Evolutionary conservation across 2,888 invertebrate species (phyloP).

Genomic region (Diaperis boleti): DNA sequence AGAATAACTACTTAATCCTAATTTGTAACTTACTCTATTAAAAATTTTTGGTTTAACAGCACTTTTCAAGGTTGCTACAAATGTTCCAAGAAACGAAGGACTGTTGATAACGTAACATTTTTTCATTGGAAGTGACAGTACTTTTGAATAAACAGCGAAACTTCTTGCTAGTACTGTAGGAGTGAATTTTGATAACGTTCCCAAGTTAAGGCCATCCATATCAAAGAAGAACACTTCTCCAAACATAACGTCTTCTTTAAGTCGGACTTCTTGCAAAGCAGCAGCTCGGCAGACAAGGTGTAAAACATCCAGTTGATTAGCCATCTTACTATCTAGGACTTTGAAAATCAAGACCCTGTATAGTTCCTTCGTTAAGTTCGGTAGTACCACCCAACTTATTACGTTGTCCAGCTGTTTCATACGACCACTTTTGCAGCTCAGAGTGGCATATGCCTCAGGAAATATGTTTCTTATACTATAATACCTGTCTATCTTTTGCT

Average conservation of each 20-base stretch:
- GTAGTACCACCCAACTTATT: too few relatives aligned
- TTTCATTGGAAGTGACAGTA: not conserved
- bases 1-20: not conserved
- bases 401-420: not conserved
- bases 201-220: not conserved
- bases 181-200: not conserved
- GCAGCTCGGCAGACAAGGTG: not conserved
- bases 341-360: constrained; percentile 2
- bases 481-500: constrained; percentile 20
- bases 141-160: not conserved
- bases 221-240: not conserved
- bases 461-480: not conserved
- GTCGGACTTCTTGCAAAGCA: not conserved
- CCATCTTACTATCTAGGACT: not conserved
- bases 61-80: not conserved
- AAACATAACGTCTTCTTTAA: not conserved
- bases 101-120: not conserved
- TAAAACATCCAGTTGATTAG: not conserved
- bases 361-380: too few relatives aligned
- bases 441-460: not conserved
- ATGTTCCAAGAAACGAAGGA: not conserved
- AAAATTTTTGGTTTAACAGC: not conserved
- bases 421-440: too few relatives aligned
- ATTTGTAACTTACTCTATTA: not conserved
- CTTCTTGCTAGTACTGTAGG: not conserved